Evolutionary conservation across 2,888 invertebrate species (phyloP), one percentile per base, ranked within the genome.

Genomic region (Coleophora flavipennella): DNA sequence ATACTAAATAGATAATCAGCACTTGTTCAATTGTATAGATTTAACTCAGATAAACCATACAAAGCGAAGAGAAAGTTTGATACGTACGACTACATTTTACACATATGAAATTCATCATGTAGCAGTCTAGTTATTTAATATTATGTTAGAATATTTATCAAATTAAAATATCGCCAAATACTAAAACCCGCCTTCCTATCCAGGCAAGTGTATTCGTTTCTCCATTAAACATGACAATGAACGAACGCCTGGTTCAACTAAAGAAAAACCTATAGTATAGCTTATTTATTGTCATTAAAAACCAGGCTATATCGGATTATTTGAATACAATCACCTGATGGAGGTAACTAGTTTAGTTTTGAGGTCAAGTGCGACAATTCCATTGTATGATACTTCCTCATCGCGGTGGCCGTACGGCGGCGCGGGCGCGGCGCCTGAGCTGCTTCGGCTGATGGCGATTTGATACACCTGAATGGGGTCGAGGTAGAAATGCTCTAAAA

Each of bases 341-440:
- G 33, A 35, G 13, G 28, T 14, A 51, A 59, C 61, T 52, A 57
- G 62, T 45, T 57, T 43, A 28, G 36, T 45, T 59, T 61, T 59
- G 53, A 63, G 67, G 69, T 62, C 70, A 67, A 69, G 62, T 55
- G 57, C 61, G 61, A 60, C 60, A 62, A 55, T 60, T 49, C 51
- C 26, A 54, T 56, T 58, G 59, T 57, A 47, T 20, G 20, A 20
- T 44, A 49, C 42, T 66, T 63, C 63, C 65, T 63, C 59, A 61
- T 60, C 44, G 36, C 6, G 6, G 20, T 4, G 3, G 20, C 20
- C 20, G 20, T 20, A 20, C 6, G 3, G 20, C 6, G 3, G 20
- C 6, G 20, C 6, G 3, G 20, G 3, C 3, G 3, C 20, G 20
- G 20, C 20, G 20, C 20, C 20, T 6, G 20, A 3, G 20, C 20